Evolutionary conservation across 2,888 invertebrate genomes (phyloP).

Genomic region (Dasypogon diadema): DNA sequence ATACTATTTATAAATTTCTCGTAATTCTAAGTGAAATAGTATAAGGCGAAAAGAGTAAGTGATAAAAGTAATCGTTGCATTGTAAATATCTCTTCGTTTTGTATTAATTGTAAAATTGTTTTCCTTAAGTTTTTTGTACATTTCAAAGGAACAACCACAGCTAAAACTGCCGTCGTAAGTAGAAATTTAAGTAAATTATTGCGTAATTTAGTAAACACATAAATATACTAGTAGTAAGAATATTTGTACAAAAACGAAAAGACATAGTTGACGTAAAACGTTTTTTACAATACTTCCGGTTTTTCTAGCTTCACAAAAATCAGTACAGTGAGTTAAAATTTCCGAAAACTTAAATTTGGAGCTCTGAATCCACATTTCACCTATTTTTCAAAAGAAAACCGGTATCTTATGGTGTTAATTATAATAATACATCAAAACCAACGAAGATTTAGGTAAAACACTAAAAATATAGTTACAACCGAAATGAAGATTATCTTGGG

Average conservation of each 20-base stretch:
- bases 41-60: not conserved
- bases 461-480: no score
- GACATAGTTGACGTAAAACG: not conserved
- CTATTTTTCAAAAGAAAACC: no score
- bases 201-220: not conserved
- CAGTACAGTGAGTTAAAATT: no score
- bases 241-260: conserved; percentile 29
- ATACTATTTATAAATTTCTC: conserved; percentile 18
- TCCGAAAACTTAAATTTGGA: no score
- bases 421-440: no score
- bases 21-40: not conserved
- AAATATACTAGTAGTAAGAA: not conserved
- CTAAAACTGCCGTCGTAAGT: conserved; percentile 34
- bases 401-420: no score
- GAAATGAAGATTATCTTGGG: no score
- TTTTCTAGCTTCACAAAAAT: not conserved
- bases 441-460: no score
- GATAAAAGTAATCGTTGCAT: conserved; percentile 14
- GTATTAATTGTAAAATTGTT: conserved; percentile 6
- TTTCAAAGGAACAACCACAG: conserved; percentile 19
- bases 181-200: conserved; percentile 12
- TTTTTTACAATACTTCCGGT: not conserved
- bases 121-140: conserved; percentile 7
- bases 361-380: no score
- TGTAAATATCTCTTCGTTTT: not conserved